Percentiles rank a stretch among this genome's conserved stretches.
Evolutionary conservation across 2,888 invertebrate genomes (phyloP).

Genomic region (Amiota mariae): DNA sequence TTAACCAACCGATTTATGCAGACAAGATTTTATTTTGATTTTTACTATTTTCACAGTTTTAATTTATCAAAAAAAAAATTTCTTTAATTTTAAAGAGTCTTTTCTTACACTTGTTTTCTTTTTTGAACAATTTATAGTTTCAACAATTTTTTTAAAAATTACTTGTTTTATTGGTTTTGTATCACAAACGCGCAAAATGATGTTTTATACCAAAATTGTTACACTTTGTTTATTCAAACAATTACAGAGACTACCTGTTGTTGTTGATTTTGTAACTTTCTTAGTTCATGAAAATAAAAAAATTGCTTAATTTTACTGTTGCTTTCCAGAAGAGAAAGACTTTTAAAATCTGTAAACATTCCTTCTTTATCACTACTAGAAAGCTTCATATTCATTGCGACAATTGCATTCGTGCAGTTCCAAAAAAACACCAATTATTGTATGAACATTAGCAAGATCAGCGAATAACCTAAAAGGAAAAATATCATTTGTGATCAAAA

Average conservation of each 20-base stretch:
- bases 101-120: no score
- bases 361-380: constrained; percentile 47
- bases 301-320: constrained; percentile 10
- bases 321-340: constrained; percentile 18
- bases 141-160: no score
- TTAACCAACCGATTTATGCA: constrained; percentile 29
- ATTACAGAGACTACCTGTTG: not conserved
- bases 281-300: not conserved
- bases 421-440: no score
- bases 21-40: not conserved
- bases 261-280: not conserved
- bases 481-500: no score
- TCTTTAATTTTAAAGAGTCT: no score
- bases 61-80: not conserved
- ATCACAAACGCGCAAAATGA: not conserved
- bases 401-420: constrained; percentile 24
- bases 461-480: no score
- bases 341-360: constrained; percentile 43
- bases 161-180: no score
- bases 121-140: no score
- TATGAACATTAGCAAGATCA: no score
- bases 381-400: constrained; percentile 56
- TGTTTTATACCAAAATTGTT: not conserved
- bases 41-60: not conserved
- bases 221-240: not conserved